Conservation (phyloP, 1,140 invertebrate species). For the Rhysida immarginata region DNA sequence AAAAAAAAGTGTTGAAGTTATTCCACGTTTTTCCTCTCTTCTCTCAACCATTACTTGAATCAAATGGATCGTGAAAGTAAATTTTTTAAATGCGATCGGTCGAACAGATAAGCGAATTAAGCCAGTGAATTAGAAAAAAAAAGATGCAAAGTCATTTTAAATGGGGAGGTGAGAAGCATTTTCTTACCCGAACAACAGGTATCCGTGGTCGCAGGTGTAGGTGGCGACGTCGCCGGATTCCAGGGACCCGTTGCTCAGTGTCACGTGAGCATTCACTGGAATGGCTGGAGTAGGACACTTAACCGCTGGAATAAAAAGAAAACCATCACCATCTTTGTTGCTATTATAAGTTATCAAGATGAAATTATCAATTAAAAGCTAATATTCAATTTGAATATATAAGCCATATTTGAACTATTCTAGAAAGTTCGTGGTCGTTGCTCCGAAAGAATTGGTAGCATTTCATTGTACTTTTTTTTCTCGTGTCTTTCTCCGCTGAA, state of each 20-base stretch:
- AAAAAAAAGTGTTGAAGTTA: too few relatives aligned
- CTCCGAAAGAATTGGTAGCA: too few relatives aligned
- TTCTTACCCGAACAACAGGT: constrained; percentile 46
- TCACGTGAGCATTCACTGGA: constrained; percentile 58
- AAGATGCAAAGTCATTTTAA: not conserved
- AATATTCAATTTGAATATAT: too few relatives aligned
- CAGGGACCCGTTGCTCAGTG: constrained; percentile 31
- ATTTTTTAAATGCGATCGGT: not conserved
- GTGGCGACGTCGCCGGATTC: constrained; percentile 45
- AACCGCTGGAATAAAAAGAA: not conserved
- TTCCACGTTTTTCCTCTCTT: too few relatives aligned
- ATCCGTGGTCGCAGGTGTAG: constrained; percentile 70
- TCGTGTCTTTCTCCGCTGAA: too few relatives aligned
- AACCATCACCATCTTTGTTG: too few relatives aligned
- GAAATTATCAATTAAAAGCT: too few relatives aligned
- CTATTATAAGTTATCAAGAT: too few relatives aligned
- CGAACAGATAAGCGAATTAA: not conserved
- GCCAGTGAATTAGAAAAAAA: not conserved
- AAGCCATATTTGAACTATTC: too few relatives aligned
- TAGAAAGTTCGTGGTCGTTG: too few relatives aligned
- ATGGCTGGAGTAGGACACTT: constrained; percentile 43
- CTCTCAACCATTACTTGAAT: too few relatives aligned
- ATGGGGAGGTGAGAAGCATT: constrained; percentile 25
- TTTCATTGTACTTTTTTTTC: too few relatives aligned
- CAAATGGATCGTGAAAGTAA: constrained; percentile 29